Percentiles rank a stretch among this genome's conserved stretches.
These are phyloP conservation scores for Mythimna albipuncta DNA, from an alignment of 2,888 invertebrate species.

Conservation along the genomic window DNA sequence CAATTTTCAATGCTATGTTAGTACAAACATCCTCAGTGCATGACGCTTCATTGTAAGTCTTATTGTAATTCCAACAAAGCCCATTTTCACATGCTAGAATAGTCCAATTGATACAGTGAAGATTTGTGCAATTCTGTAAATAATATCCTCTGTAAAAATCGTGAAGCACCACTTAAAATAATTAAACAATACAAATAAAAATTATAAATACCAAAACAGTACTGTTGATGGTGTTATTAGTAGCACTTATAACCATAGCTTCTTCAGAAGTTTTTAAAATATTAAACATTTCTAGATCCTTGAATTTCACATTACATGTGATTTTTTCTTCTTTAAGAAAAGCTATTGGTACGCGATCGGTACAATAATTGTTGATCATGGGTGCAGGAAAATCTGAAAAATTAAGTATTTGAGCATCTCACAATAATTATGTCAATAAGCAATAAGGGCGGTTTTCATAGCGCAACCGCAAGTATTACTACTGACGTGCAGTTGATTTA, in stretches of 20 bases:
- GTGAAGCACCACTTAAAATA: background rate
- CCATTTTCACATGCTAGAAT: conserved; percentile 74
- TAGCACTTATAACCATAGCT: conserved; percentile 77
- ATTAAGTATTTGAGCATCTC: background rate
- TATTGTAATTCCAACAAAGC: conserved; percentile 75
- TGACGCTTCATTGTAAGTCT: conserved; percentile 75
- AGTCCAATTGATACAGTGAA: conserved; percentile 83
- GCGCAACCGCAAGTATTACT: background rate
- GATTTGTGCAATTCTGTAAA: conserved; percentile 82
- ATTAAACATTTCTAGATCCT: conserved; percentile 83
- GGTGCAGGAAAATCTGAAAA: conserved; percentile 78
- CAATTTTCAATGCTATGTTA: conserved; percentile 78
- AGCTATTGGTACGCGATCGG: conserved; percentile 73
- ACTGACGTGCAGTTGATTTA: background rate
- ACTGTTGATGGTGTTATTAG: conserved; percentile 72
- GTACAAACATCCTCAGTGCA: conserved; percentile 79
- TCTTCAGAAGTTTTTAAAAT: conserved; percentile 74
- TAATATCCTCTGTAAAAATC: background rate
- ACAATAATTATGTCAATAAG: background rate
- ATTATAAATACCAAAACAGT: conserved; percentile 74
- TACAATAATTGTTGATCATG: conserved; percentile 80
- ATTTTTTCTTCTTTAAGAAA: conserved; percentile 78
- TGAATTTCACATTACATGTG: conserved; percentile 78
- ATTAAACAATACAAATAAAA: background rate
- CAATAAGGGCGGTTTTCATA: background rate